Base-by-base conservation (phyloP, 1,140 invertebrate species). In the Eumaeus atala region DNA sequence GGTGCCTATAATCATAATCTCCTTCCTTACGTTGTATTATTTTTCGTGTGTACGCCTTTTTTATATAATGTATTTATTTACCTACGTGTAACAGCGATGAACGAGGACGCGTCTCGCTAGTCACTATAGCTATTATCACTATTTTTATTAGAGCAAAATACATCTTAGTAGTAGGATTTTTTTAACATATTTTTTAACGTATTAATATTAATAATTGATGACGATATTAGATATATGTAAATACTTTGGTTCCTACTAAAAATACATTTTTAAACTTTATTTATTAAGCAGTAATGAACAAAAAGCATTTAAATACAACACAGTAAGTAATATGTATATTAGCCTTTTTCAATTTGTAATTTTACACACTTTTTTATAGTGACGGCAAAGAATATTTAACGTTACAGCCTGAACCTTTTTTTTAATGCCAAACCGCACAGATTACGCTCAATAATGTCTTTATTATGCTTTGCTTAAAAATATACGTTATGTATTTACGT, bases 351-450 rank as follows among this genome's bases (percentile, higher is more conserved):
- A 44, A 44, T 44, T 44, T 44, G 40, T 44, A 44, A 28, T 28
- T 44, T 44, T 44, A 44, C 40, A 44, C 40, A 14, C 21, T 44
- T 44, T 40, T 40, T 44, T 44, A 44, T 16, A 44, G 40, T 28
- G 21, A 28, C 40, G 17, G 40, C 40, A 18, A 44, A 17, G 40
- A 44, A 44, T 44, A 44, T 44, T 16, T 37, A 37, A 37, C 40
- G 16, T 16, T 44, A 16, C 40, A 44, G 40, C 40, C 17, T 44
- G 40, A 18, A 44, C 40, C 40, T 44, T 54, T 53, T n/a, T 42
- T 54, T 54, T 54, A 40, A 54, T 42, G 51, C 38, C 51, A 54
- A 54, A 54, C 40, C 51, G 38, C 51, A 53, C 51, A 53, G 51
- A 53, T 53, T 53, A 53, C 51, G 51, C 33, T 53, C 51, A 53